A percentile compares a stretch with the other conserved stretches of the same genome.
Conservation (phyloP, 2,888 invertebrate genomes). For the Synanthedon myopaeformis region DNA sequence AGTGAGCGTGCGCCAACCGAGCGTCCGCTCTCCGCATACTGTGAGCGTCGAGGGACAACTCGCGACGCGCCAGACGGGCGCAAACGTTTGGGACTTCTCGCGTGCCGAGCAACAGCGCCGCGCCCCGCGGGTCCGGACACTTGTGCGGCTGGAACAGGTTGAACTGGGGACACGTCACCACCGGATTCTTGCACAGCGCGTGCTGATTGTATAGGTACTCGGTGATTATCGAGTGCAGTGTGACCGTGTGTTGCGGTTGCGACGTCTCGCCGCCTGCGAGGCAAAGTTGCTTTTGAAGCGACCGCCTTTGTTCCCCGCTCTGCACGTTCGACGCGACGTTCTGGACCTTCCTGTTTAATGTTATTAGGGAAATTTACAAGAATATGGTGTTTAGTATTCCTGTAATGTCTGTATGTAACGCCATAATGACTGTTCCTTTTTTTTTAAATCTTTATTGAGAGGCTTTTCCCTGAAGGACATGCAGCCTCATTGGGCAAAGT, state of each 20-base stretch:
- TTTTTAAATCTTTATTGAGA: too few species aligned
- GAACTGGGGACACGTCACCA: conserved; percentile 97
- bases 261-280: conserved; percentile 42
- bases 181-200: conserved; percentile 97
- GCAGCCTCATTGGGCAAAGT: too few species aligned
- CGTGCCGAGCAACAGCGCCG: conserved; percentile 39
- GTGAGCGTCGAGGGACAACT: conserved; percentile 30
- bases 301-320: conserved; percentile 43
- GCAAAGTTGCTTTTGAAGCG: conserved; percentile 63
- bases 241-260: conserved; percentile 59
- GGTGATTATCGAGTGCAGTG: conserved; percentile 92
- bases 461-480: too few species aligned
- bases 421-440: too few species aligned
- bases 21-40: conserved; percentile 29
- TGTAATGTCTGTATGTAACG: too few species aligned
- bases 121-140: conserved; percentile 81
- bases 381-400: too few species aligned
- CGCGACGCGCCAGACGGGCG: conserved; percentile 52
- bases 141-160: conserved; percentile 94
- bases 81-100: conserved; percentile 8
- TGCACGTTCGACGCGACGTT: conserved; percentile 11
- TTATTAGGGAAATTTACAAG: not conserved
- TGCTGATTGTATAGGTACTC: conserved; percentile 98
- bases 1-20: conserved; percentile 53
- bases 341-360: conserved; percentile 36